A percentile compares a stretch with the other conserved stretches of the same genome.
These are phyloP conservation scores for Ethmia dodecea DNA, from an alignment of 2,888 invertebrate species.

Conservation along the genomic window DNA sequence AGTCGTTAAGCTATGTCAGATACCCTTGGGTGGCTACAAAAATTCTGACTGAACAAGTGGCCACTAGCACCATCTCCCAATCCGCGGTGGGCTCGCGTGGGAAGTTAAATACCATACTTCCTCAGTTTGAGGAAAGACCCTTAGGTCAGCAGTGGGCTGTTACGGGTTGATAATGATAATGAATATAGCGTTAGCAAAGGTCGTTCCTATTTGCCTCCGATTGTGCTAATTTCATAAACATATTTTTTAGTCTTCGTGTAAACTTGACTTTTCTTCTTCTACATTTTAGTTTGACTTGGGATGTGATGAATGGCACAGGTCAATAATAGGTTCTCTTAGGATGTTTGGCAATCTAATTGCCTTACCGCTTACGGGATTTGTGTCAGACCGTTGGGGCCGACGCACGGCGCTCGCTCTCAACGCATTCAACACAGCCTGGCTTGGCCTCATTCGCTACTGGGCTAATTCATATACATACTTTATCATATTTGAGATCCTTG, in stretches of 20 bases:
- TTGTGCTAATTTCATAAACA: not conserved
- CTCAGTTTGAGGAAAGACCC: too few relatives aligned
- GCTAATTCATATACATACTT: conserved; percentile 82
- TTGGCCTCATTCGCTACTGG: conserved; percentile 78
- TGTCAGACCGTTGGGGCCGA: conserved; percentile 85
- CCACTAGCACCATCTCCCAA: too few relatives aligned
- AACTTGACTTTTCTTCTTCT: not conserved
- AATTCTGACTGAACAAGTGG: too few relatives aligned
- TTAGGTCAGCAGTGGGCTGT: too few relatives aligned
- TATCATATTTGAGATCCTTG: conserved; percentile 81
- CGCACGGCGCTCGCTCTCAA: conserved; percentile 74
- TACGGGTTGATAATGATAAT: not conserved
- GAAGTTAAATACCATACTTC: not conserved
- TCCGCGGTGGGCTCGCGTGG: too few relatives aligned
- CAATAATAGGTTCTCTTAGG: conserved; percentile 83
- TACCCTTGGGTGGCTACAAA: too few relatives aligned
- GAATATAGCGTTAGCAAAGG: not conserved
- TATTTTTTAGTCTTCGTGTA: not conserved
- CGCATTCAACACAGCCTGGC: conserved; percentile 75
- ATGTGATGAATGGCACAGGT: conserved; percentile 82
- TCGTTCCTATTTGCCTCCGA: not conserved
- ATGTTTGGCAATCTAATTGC: conserved; percentile 82
- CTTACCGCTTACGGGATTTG: conserved; percentile 81
- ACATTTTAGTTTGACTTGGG: conserved; percentile 76
- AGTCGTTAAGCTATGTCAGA: too few relatives aligned